phyloP scores from a whole-genome alignment of 2,797 vertebrate species.

The Pyrocephalus nanus region DNA sequence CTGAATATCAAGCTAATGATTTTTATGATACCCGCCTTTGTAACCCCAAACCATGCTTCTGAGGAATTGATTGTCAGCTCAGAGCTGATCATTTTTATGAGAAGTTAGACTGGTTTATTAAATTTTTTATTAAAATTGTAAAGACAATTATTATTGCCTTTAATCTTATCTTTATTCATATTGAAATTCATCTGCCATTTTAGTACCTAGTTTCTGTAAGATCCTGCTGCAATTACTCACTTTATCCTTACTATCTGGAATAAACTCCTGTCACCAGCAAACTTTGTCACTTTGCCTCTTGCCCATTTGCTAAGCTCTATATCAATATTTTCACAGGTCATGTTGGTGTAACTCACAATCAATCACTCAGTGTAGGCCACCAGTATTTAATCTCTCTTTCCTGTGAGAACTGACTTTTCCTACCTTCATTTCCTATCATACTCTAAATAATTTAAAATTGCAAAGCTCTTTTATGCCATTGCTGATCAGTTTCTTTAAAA shows the following conservation, averaged over 20 bases:
- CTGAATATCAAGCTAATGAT: background rate
- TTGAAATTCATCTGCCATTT: background rate
- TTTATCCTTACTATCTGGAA: background rate
- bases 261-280: background rate
- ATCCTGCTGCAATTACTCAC: background rate
- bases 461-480: background rate
- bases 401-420: background rate
- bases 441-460: background rate
- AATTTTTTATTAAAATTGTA: background rate
- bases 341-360: background rate
- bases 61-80: background rate
- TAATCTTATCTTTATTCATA: background rate
- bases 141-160: background rate
- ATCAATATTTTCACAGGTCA: background rate
- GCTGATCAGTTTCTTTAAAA: background rate
- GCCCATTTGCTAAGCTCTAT: background rate
- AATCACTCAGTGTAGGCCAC: background rate
- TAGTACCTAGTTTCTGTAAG: background rate
- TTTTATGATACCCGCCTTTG: background rate
- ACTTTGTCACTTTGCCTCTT: background rate
- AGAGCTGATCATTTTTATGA: background rate
- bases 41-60: background rate
- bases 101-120: background rate
- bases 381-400: background rate
- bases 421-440: background rate